These are phyloP conservation scores for Erpetoichthys calabaricus DNA, from an alignment of 2,797 vertebrate genomes.

Conservation along the genomic window DNA sequence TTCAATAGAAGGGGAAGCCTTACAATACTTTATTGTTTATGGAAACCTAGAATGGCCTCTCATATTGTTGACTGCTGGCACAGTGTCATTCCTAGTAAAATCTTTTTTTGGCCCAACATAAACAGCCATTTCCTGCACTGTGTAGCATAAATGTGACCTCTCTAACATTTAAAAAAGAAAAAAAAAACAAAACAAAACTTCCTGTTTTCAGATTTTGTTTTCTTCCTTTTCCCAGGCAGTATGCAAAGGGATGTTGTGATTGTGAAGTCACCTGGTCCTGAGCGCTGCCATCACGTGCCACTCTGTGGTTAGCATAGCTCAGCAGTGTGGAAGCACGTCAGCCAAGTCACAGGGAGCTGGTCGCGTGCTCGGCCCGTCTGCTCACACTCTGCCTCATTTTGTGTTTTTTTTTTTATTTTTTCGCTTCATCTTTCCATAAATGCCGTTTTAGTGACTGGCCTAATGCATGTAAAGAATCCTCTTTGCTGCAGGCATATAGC, in stretches of 20 bases:
- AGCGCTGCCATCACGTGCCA: conserved; percentile 1
- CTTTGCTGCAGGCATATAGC: too few species aligned
- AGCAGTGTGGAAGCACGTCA: too few species aligned
- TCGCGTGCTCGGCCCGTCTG: neutral
- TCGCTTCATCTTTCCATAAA: too few species aligned
- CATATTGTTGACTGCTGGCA: neutral
- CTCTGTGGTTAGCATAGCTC: neutral
- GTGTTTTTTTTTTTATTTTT: too few species aligned
- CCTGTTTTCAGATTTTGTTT: too few species aligned
- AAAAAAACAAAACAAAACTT: too few species aligned
- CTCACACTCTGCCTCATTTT: too few species aligned
- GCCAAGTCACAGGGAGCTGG: neutral
- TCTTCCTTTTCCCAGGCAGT: neutral
- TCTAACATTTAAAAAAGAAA: neutral
- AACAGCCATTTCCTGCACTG: neutral
- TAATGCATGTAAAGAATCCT: too few species aligned
- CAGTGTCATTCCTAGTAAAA: neutral
- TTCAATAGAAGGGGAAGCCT: neutral
- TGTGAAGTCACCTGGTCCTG: neutral
- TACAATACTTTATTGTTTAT: neutral
- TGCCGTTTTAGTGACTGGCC: too few species aligned
- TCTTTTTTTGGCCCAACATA: neutral
- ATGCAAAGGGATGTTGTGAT: neutral
- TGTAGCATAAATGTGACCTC: neutral
- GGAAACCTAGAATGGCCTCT: neutral